Evolutionary conservation across 2,113 vertebrate species (phyloP).

Genomic region (Dunckerocampus dactyliophorus): DNA sequence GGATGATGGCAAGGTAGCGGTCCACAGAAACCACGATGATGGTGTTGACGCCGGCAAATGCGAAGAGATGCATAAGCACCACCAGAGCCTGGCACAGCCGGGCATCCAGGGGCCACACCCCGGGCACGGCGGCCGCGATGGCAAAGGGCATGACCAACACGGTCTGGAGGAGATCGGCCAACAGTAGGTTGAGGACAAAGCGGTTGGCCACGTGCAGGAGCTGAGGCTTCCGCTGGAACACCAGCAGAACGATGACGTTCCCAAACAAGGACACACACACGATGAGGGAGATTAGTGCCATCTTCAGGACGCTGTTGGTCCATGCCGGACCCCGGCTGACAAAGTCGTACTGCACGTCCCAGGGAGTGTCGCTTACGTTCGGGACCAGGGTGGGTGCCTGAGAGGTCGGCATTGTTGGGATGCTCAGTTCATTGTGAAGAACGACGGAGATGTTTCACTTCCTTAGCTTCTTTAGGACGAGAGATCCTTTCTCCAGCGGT

Average conservation of each 20-base stretch:
- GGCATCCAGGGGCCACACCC: slow-evolving; percentile 80
- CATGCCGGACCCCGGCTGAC: slow-evolving; percentile 11
- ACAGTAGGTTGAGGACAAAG: slow-evolving; percentile 84
- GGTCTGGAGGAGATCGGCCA: slow-evolving; percentile 84
- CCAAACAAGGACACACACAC: slow-evolving; percentile 79
- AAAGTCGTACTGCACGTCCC: slow-evolving; percentile 40
- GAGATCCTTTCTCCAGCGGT: too few species aligned
- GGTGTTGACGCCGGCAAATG: slow-evolving; percentile 84
- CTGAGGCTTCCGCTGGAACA: slow-evolving; percentile 84
- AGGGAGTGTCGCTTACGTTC: slow-evolving; percentile 58
- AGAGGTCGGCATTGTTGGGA: slow-evolving; percentile 52
- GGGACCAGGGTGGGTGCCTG: slow-evolving; percentile 28
- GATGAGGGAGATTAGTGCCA: slow-evolving; percentile 76
- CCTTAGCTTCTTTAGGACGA: too few species aligned
- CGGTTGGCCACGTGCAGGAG: slow-evolving; percentile 84
- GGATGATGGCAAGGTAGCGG: slow-evolving; percentile 86
- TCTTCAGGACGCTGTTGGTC: slow-evolving; percentile 74
- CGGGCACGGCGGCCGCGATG: slow-evolving; percentile 77
- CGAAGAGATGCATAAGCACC: slow-evolving; percentile 85
- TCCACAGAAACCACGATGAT: slow-evolving; percentile 86
- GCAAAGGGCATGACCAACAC: slow-evolving; percentile 83
- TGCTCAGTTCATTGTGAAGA: neutral
- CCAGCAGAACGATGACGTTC: slow-evolving; percentile 81
- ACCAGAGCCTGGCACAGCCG: slow-evolving; percentile 81
- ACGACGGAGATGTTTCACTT: neutral